Base-by-base conservation (phyloP, 2,113 vertebrate species). In the Perognathus longimembris region DNA sequence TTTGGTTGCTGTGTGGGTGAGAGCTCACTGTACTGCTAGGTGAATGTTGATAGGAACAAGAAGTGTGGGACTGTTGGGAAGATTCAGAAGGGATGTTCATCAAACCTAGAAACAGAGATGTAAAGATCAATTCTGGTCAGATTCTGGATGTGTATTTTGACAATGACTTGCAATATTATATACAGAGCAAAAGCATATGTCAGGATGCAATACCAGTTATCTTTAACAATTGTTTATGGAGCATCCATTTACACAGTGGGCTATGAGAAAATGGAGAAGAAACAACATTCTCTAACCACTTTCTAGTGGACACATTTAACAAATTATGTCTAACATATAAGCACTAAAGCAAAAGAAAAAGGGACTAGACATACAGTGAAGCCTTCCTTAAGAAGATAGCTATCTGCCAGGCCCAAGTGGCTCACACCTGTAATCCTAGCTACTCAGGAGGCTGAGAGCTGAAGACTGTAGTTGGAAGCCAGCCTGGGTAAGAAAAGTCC, bases 1-100 rank as follows among this genome's bases (percentile, higher is more conserved):
- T 98, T 97, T 98, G 98, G 97, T 97, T 98, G 96, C 95, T 97
- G 93, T 99, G 98, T 93, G 98, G 98, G 97, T 99, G 98, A 96
- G 98, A 97, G 97, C 97, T 98, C 97, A 99, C 98, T 97, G 98
- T 97, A 97, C 98, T 99, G 96, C 98, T 98, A 26, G 98, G 98
- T 84, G 98, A 98, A 94, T 98, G 98, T 93, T 99, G 98, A 97
- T 98, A 99, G 40, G 98, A 98, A 97, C 98, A 99, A n/a, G 99
- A 98, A 94, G 98, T 99, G 97, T 99, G 99, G 96, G 98, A 98
- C 97, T 98, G 99, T 97, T 99, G 98, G 88, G 97, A 97, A 64
- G 98, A 97, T 64, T 99, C 98, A 0, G 97, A 97, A 34, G 98
- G 97, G 96, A 99, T 97, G 92, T 97, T 98, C 97, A 99, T 98